Conservation (phyloP, 2,888 invertebrate genomes). For the Agrochola lychnidis region DNA sequence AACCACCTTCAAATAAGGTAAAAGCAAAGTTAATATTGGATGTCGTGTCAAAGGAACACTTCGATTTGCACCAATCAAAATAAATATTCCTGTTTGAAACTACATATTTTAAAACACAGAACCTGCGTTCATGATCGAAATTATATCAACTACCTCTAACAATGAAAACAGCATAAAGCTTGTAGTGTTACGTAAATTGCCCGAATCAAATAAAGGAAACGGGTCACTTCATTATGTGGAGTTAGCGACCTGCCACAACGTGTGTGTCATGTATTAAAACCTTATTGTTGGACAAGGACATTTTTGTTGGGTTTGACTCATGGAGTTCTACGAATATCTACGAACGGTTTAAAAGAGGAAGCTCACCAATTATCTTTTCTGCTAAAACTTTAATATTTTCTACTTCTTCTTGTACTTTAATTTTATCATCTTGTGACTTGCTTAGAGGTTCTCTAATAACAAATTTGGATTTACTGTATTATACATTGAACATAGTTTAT, state of each 20-base stretch:
- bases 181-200: conserved; percentile 46
- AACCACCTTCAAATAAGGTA: too few relatives aligned
- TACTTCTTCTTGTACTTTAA: neutral
- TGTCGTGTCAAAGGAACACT: too few relatives aligned
- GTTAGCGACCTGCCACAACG: conserved; percentile 41
- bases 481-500: neutral
- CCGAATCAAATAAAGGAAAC: conserved; percentile 55
- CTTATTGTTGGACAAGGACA: conserved; percentile 40
- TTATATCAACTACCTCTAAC: conserved; percentile 10
- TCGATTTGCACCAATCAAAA: too few relatives aligned
- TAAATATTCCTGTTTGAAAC: too few relatives aligned
- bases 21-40: too few relatives aligned
- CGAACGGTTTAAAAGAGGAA: neutral
- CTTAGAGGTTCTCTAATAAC: neutral
- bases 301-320: conserved; percentile 22
- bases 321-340: conserved; percentile 13
- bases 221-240: conserved; percentile 45
- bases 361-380: neutral
- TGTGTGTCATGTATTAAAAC: conserved; percentile 35
- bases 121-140: neutral
- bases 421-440: neutral
- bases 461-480: neutral
- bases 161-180: conserved; percentile 32
- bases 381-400: neutral
- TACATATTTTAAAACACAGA: too few relatives aligned